Evolutionary conservation across 92 coral and sea anemone species (phyloP), one percentile per base, ranked within the genome.

Genomic region (Siderastrea siderea): DNA sequence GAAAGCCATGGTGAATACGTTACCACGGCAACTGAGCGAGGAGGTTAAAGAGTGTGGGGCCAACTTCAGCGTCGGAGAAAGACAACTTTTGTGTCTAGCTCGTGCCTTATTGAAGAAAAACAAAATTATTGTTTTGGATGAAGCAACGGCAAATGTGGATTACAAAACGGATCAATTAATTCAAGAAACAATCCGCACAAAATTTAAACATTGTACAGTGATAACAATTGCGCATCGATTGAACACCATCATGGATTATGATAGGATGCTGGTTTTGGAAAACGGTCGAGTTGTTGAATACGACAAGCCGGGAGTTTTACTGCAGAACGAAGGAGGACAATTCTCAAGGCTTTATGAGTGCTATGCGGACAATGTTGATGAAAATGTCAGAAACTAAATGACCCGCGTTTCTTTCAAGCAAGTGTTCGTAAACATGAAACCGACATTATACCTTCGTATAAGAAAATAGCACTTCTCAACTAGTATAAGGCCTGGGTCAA

Each of bases 61-160:
- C 52, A 73, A 73, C 46, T 73, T 73, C 78, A 73, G 78, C 60
- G 78, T 73, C 14, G 78, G 78, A 73, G 78, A 73, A 52, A 73
- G 55, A 51, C 77, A 73, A 73, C 78, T 73, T 50, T 6, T 73
- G 60, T 73, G 78, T 52, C 46, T 73, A 5, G 61, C 78, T 10
- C 59, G 78, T 1, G 78, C 78, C 5, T 51, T 73, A 19, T 38
- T 73, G 61, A 73, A 51, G 61, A 73, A 26, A 19, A 73, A 51
- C 78, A 73, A 51, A 10, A 73, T 73, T 7, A 73, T 73, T 17
- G 78, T 73, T 2, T 50, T 73, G 78, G 78, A 73, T 48, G 78
- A 73, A 73, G 78, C 78, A 73, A 73, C 78, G 44, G 78, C 78
- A 49, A 73, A 73, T 6, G 78, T 73, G 8, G 78, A 73, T 73